These are phyloP conservation scores for Emydura subglobosa DNA, from an alignment of 2,113 vertebrate genomes.

Conservation along the genomic window DNA sequence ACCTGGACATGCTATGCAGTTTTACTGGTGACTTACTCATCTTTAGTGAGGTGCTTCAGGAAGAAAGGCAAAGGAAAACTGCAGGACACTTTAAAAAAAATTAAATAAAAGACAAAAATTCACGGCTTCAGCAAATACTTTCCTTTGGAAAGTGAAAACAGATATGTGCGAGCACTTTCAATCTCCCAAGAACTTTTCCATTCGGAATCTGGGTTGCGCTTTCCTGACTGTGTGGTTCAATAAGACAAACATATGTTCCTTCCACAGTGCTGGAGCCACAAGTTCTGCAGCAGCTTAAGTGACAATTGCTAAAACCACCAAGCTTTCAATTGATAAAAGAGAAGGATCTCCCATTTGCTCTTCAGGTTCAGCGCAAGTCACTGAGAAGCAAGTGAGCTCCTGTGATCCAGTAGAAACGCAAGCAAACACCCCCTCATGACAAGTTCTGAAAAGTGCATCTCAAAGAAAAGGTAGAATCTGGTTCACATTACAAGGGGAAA, in stretches of 20 bases:
- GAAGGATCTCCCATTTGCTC: not conserved
- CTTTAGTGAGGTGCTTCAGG: not conserved
- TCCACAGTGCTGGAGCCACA: conserved; percentile 1
- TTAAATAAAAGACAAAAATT: conserved; percentile 20
- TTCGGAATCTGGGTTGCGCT: conserved; percentile 19
- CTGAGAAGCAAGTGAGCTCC: not conserved
- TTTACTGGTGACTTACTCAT: not conserved
- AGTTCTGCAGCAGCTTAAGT: not conserved
- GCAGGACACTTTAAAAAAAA: not conserved
- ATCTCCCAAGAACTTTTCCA: conserved; percentile 62
- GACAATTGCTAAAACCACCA: not conserved
- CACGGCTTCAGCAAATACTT: conserved; percentile 42
- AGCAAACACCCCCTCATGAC: not conserved
- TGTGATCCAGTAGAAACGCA: not conserved
- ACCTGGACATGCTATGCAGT: not conserved
- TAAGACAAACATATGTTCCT: not conserved
- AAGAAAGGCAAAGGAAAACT: conserved; percentile 1
- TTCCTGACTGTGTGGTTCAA: not conserved
- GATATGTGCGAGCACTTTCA: conserved; percentile 43
- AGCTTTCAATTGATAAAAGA: not conserved
- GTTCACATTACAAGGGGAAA: not conserved
- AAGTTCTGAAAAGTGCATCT: not conserved
- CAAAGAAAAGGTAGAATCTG: not conserved
- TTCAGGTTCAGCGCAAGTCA: rapidly evolving
- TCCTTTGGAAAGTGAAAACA: conserved; percentile 57